Percentiles rank a stretch among this genome's conserved stretches.
Conservation (phyloP, 2,113 vertebrate species). For the Lathamus discolor region DNA sequence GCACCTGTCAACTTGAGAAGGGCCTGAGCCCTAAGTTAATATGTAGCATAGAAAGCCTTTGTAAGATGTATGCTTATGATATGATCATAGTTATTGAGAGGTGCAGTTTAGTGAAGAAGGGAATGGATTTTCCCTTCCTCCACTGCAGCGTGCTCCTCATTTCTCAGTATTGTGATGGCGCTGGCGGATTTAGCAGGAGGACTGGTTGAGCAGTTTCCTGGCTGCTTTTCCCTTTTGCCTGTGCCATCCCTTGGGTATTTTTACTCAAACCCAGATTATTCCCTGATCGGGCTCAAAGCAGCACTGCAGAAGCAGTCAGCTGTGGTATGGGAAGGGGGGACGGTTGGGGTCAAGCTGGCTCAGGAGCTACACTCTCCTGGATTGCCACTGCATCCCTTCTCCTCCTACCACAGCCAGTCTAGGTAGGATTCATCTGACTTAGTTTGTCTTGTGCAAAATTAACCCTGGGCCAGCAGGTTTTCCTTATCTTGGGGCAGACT, state of each 20-base stretch:
- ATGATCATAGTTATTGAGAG: background rate
- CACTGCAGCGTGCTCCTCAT: background rate
- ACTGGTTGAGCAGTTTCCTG: background rate
- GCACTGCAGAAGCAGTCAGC: background rate
- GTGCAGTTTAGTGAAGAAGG: background rate
- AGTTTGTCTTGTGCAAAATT: background rate
- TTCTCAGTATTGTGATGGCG: fast-evolving
- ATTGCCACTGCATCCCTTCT: background rate
- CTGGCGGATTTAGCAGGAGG: background rate
- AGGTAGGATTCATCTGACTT: background rate
- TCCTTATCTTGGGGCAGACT: background rate
- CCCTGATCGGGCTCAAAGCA: background rate
- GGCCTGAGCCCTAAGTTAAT: background rate
- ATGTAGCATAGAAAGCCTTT: background rate
- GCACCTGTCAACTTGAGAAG: background rate
- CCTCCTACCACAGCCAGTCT: background rate
- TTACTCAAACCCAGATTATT: background rate
- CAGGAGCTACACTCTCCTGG: background rate
- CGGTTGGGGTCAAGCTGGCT: background rate
- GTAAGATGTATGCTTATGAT: fast-evolving
- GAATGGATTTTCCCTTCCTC: background rate
- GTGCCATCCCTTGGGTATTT: background rate
- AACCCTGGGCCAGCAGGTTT: background rate
- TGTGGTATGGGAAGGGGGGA: too few relatives aligned
- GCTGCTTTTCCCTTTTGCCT: background rate